Evolutionary conservation across 2,113 vertebrate species (phyloP).

Genomic region (Arvicanthis niloticus): DNA sequence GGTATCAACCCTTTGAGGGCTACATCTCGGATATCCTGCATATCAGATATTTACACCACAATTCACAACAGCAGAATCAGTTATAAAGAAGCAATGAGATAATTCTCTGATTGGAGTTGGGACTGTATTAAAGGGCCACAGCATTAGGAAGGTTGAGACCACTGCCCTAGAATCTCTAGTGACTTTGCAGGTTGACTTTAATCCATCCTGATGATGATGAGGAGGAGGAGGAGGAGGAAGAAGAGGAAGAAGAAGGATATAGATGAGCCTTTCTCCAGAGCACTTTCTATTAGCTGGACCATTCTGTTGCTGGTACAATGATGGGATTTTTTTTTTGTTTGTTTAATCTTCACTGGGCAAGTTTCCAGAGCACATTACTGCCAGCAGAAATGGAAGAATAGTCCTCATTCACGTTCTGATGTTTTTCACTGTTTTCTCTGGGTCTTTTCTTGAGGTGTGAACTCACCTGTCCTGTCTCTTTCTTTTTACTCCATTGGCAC

Average conservation of each 20-base stretch:
- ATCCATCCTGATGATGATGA: neutral
- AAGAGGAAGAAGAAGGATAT: neutral
- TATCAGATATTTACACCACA: neutral
- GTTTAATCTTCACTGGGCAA: neutral
- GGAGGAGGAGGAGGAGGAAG: no score
- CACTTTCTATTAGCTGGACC: neutral
- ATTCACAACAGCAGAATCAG: neutral
- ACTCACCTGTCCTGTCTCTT: neutral
- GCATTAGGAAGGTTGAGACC: neutral
- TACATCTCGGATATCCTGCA: no score
- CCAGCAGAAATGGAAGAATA: neutral
- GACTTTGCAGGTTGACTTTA: neutral
- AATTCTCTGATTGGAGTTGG: neutral
- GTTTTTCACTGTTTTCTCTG: neutral
- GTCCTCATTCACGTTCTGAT: fast-evolving
- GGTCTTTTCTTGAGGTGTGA: neutral
- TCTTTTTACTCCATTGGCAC: neutral
- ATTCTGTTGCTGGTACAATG: neutral
- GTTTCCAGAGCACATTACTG: neutral
- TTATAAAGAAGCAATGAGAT: neutral
- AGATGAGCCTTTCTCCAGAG: neutral
- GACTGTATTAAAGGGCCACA: neutral
- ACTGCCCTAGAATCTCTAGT: neutral
- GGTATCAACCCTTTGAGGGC: neutral
- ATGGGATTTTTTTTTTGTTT: neutral